Evolutionary conservation across 1,140 invertebrate species (phyloP).

Genomic region (Achatina immaculata): DNA sequence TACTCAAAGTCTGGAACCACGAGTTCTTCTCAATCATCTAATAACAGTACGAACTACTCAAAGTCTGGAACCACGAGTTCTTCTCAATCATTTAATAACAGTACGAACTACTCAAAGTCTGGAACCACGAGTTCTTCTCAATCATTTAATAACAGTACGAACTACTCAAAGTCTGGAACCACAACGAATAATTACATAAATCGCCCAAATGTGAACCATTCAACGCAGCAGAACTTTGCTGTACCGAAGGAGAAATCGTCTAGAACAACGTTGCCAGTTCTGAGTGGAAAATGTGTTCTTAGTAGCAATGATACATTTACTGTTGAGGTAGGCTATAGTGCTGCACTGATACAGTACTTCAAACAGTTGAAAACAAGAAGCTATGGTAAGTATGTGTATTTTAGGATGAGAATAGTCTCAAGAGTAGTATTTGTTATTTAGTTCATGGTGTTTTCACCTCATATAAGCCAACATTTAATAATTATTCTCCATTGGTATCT

Average conservation of each 20-base stretch:
- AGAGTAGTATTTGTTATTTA: no score
- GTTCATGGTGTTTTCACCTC: no score
- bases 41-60: no score
- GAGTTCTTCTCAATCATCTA: no score
- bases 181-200: not conserved
- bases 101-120: not conserved
- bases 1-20: no score
- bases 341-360: conserved; percentile 18
- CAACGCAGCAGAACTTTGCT: not conserved
- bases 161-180: not conserved
- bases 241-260: no score
- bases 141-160: not conserved
- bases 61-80: no score
- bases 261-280: not conserved
- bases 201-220: not conserved
- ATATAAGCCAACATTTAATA: no score
- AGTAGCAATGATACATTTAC: not conserved
- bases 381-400: conserved; percentile 33
- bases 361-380: conserved; percentile 27
- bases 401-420: no score
- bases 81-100: no score
- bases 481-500: no score
- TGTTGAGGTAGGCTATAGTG: conserved; percentile 24
- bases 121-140: no score
- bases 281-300: conserved; percentile 34